Base-by-base conservation (phyloP, 2,113 vertebrate species). In the Verasper variegatus region DNA sequence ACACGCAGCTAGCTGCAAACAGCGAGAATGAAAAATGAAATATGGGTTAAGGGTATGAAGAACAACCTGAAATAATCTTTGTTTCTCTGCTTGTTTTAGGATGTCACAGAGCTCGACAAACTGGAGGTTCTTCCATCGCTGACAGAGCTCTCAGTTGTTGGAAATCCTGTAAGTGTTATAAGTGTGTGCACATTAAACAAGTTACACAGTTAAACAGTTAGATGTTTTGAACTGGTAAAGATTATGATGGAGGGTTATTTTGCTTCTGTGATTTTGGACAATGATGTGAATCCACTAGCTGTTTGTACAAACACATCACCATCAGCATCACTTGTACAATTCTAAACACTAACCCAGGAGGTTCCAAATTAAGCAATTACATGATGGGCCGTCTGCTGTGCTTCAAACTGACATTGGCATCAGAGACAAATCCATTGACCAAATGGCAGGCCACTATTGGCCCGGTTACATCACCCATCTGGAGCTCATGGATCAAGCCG, bases 101-200 rank as follows among this genome's bases (percentile, higher is more conserved):
- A 97, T 59, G 83, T 95, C 14, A 40, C 91, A 52, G 95, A 97
- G 89, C 86, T 96, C 67, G 95, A 96, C 76, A 98, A 96, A 82
- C 91, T 96, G 68, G 94, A 95, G 31, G 84, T 78, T 73, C 91
- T 96, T 73, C 91, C 95, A 64, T 95, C 91, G 11, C 91, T 97
- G 74, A 91, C 76, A 27, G 95, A 97, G 77, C 94, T 97, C 83
- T 96, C 95, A 78, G 73, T 97, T 65, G 80, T 93, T 31, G 91
- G 95, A 65, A 97, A 98, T 89, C 95, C 96, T 24, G 96, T 95
- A 51, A 96, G 95, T 95, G 90, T 80, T 47, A 59, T 20, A 12
- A 15, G 2, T 61, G 23, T 82, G 12, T 69, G 1, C 14, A 13
- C 13, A 15, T 27, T 58, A 17, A 56, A 56, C 56, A 26, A 7